Evolutionary conservation across 2,797 vertebrate species (phyloP).

Genomic region (Tadarida brasiliensis): DNA sequence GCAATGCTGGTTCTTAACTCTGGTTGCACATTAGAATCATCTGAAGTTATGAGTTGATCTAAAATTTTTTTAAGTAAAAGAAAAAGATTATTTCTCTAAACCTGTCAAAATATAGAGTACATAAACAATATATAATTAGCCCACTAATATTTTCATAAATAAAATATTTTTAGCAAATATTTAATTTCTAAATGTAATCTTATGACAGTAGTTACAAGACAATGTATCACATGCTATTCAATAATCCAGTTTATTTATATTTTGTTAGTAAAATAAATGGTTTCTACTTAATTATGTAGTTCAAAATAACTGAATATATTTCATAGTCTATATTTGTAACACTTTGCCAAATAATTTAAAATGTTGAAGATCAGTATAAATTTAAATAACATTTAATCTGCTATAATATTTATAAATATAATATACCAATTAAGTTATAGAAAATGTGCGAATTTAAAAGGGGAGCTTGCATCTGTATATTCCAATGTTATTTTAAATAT

Average conservation of each 20-base stretch:
- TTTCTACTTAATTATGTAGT: background rate
- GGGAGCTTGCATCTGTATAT: background rate
- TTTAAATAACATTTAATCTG: background rate
- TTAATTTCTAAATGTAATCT: background rate
- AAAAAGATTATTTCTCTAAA: background rate
- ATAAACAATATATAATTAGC: background rate
- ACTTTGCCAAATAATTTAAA: background rate
- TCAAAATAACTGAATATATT: slow-evolving; percentile 1
- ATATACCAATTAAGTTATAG: background rate
- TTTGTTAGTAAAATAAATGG: background rate
- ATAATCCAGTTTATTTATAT: background rate
- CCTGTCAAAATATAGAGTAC: background rate
- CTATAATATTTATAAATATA: background rate
- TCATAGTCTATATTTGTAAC: background rate
- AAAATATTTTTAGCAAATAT: background rate
- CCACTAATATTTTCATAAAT: background rate
- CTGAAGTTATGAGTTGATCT: background rate
- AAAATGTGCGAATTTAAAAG: background rate
- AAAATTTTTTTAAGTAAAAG: background rate
- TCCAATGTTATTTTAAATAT: background rate
- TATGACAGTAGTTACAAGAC: background rate
- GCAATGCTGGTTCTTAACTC: background rate
- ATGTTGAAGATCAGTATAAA: background rate
- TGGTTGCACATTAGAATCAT: background rate
- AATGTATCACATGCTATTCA: background rate